phyloP scores from a whole-genome alignment of 2,888 invertebrate species.

The Aporophyla nigra region DNA sequence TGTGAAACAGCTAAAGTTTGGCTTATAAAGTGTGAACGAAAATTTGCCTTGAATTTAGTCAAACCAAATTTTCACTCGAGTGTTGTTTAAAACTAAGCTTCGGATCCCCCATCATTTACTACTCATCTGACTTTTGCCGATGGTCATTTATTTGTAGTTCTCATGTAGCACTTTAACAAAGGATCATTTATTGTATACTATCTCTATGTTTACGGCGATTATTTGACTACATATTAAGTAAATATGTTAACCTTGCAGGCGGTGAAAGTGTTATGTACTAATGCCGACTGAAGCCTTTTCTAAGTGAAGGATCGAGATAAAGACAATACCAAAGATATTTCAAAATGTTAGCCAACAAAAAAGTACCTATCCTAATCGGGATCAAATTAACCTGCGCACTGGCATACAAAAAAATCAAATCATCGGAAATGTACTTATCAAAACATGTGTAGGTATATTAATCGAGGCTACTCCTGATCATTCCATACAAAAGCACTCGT shows the following conservation, averaged over 20 bases:
- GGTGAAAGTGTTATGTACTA: not conserved
- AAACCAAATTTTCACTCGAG: not conserved
- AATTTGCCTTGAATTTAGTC: too few species aligned
- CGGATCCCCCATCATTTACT: not conserved
- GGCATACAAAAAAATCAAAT: conserved; percentile 12
- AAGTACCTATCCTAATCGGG: not conserved
- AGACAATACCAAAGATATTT: not conserved
- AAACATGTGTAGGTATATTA: conserved; percentile 26
- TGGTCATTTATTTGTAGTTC: not conserved
- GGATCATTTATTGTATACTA: not conserved
- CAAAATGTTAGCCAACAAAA: not conserved
- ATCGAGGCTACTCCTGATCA: conserved; percentile 58
- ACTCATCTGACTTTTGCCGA: not conserved
- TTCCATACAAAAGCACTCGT: conserved; percentile 78
- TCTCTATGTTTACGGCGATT: not conserved
- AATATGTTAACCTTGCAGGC: not conserved
- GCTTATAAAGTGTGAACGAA: not conserved
- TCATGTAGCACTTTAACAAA: not conserved
- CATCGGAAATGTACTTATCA: conserved; percentile 16
- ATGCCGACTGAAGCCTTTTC: not conserved
- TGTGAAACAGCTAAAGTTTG: not conserved
- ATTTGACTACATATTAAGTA: not conserved
- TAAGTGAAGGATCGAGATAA: not conserved
- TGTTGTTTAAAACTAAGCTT: not conserved
- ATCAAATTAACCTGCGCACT: not conserved